A percentile compares a stretch with the other conserved stretches of the same genome.
phyloP scores from a whole-genome alignment of 2,113 vertebrate genomes.

The Prunella himalayana region DNA sequence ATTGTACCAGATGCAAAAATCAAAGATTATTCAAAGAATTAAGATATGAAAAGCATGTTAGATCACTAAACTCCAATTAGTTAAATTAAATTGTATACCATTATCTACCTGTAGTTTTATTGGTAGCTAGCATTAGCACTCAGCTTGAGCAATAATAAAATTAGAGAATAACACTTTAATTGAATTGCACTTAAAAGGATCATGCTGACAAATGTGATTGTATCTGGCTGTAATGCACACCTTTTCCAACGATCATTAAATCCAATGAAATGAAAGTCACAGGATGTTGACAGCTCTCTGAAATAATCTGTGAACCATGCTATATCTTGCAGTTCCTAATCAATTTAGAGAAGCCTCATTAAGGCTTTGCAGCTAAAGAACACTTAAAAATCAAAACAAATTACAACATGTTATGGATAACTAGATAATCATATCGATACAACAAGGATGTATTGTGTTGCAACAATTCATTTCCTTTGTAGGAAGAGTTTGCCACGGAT shows the following conservation, averaged over 20 bases:
- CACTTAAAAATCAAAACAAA: slow-evolving; percentile 86
- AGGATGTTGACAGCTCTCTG: slow-evolving; percentile 84
- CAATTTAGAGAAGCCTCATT: slow-evolving; percentile 86
- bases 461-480: slow-evolving; percentile 71
- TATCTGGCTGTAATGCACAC: slow-evolving; percentile 87
- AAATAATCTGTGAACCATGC: slow-evolving; percentile 84
- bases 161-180: slow-evolving; percentile 95
- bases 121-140: slow-evolving; percentile 81
- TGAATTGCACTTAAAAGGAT: slow-evolving; percentile 99
- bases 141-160: slow-evolving; percentile 88
- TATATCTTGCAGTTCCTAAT: slow-evolving; percentile 82
- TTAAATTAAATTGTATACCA: slow-evolving; percentile 95
- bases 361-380: slow-evolving; percentile 75
- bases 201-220: slow-evolving; percentile 95
- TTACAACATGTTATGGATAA: slow-evolving; percentile 77
- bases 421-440: slow-evolving; percentile 79
- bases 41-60: slow-evolving; percentile 94
- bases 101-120: slow-evolving; percentile 86
- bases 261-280: slow-evolving; percentile 90
- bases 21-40: slow-evolving; percentile 92
- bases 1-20: slow-evolving; percentile 81
- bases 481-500: slow-evolving; percentile 65
- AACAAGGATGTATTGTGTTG: slow-evolving; percentile 70
- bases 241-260: slow-evolving; percentile 87
- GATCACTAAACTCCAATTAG: slow-evolving; percentile 93